A percentile compares a stretch with the other conserved stretches of the same genome.
phyloP scores from a whole-genome alignment of 2,797 vertebrate genomes.

The Leuciscus waleckii region DNA sequence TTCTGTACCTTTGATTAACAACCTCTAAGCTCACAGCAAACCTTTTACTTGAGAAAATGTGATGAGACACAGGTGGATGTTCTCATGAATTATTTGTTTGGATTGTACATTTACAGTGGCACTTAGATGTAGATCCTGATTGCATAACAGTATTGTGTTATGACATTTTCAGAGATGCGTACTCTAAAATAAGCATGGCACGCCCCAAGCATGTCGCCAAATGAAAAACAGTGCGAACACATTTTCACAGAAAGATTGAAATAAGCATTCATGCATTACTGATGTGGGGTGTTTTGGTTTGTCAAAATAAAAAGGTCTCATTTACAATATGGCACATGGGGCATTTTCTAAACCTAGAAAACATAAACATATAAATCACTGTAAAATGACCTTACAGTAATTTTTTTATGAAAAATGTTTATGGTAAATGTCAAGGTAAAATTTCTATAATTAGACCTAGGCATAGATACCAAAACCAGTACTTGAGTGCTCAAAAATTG shows the following conservation, averaged over 20 bases:
- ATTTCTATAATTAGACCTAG: background rate
- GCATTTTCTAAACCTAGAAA: constrained; percentile 23
- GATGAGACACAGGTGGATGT: constrained; percentile 42
- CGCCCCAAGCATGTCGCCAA: constrained; percentile 13
- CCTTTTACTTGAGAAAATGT: constrained; percentile 1
- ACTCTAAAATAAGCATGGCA: constrained; percentile 32
- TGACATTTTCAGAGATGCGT: constrained; percentile 32
- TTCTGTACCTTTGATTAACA: background rate
- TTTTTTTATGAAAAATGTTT: background rate
- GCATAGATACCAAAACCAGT: background rate
- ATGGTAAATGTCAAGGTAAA: background rate
- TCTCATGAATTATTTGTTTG: constrained; percentile 46
- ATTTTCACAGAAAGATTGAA: constrained; percentile 27
- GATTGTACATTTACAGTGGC: constrained; percentile 17
- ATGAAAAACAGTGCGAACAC: constrained; percentile 11
- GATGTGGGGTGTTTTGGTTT: constrained; percentile 17
- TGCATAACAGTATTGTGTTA: constrained; percentile 43
- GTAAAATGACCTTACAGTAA: background rate
- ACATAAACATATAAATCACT: background rate
- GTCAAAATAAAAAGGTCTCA: constrained; percentile 28
- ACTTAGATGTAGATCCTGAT: constrained; percentile 30
- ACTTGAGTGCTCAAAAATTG: background rate
- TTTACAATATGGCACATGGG: background rate
- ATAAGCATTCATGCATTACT: constrained; percentile 24
- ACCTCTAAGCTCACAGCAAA: background rate